Evolutionary conservation across 2,888 invertebrate genomes (phyloP).

Genomic region (Holacanthella duospinosa): DNA sequence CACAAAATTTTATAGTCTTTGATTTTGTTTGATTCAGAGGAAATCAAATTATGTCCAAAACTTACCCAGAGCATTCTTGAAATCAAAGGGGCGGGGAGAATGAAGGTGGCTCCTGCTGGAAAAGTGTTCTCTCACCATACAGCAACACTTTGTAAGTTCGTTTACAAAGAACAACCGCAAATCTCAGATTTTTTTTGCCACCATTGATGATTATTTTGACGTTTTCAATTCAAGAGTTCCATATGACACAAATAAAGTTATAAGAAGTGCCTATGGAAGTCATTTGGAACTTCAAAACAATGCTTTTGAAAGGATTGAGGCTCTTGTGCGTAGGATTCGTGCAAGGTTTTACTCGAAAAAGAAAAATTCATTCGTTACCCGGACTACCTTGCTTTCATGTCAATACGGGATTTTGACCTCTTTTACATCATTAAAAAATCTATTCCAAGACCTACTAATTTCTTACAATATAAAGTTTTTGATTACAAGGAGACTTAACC

Average conservation of each 20-base stretch:
- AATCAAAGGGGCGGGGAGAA: background rate
- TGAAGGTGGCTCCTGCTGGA: background rate
- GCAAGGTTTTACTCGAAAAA: background rate
- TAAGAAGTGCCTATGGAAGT: background rate
- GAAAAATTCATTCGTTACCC: background rate
- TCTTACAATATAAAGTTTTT: background rate
- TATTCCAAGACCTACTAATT: background rate
- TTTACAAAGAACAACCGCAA: background rate
- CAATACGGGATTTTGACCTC: background rate
- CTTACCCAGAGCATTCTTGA: background rate
- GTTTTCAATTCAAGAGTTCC: background rate
- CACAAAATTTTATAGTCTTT: background rate
- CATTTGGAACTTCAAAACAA: background rate
- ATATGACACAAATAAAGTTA: background rate
- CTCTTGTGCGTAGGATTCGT: background rate
- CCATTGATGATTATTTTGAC: background rate
- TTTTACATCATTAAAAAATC: background rate
- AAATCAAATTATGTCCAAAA: conserved; percentile 1
- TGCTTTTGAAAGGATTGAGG: background rate
- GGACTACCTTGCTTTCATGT: background rate
- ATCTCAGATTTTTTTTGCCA: background rate
- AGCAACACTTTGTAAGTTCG: background rate
- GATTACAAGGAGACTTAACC: background rate
- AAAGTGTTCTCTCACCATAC: conserved; percentile 4
- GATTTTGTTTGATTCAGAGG: background rate